A percentile compares a stretch with the other conserved stretches of the same genome.
These are phyloP conservation scores for Cryptotermes secundus DNA, from an alignment of 1,140 invertebrate genomes.

Conservation along the genomic window DNA sequence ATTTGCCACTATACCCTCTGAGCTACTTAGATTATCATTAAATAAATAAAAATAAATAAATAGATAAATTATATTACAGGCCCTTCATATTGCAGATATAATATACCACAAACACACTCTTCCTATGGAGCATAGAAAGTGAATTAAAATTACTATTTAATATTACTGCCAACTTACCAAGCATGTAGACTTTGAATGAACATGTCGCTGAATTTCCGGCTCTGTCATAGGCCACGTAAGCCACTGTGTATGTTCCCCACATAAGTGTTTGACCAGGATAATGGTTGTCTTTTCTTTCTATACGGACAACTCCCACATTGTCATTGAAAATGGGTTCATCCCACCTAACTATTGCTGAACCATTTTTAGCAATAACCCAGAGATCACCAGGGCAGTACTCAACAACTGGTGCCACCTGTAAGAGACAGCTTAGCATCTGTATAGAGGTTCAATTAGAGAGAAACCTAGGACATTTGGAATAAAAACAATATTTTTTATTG, in stretches of 20 bases:
- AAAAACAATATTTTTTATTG: no score
- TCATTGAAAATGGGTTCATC: constrained; percentile 90
- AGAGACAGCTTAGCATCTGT: background rate
- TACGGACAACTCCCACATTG: constrained; percentile 76
- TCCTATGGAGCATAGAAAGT: no score
- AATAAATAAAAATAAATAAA: no score
- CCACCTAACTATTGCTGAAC: constrained; percentile 90
- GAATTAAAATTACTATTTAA: no score
- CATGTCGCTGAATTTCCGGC: constrained; percentile 89
- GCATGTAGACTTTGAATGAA: constrained; percentile 89
- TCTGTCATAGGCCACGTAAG: constrained; percentile 90
- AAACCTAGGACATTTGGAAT: no score
- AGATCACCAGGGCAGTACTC: constrained; percentile 90
- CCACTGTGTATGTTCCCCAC: constrained; percentile 91
- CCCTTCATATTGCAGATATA: no score
- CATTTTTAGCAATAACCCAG: constrained; percentile 91
- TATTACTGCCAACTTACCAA: constrained; percentile 64
- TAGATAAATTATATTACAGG: no score
- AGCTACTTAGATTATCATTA: no score
- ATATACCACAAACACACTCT: no score
- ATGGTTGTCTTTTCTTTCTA: constrained; percentile 84
- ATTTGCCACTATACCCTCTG: no score
- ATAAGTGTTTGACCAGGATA: constrained; percentile 86
- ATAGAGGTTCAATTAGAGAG: no score
- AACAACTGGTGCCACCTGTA: constrained; percentile 71